Evolutionary conservation across 2,888 invertebrate species (phyloP).

Genomic region (Hydraecia micacea): DNA sequence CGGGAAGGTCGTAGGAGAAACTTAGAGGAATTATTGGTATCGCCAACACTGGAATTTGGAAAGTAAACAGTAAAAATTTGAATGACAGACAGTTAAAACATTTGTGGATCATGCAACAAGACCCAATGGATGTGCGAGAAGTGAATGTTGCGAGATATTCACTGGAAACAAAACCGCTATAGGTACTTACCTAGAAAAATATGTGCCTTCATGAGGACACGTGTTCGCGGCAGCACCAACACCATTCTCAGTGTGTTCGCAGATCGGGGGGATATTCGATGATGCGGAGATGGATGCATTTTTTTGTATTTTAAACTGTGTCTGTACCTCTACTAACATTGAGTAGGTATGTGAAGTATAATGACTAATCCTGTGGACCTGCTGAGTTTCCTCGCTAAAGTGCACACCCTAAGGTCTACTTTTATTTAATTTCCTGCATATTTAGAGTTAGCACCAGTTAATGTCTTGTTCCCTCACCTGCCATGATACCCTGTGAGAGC

Average conservation of each 20-base stretch:
- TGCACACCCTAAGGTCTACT: neutral
- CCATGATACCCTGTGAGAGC: constrained; percentile 78
- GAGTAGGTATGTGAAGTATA: too few relatives aligned
- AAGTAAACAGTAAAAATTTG: neutral
- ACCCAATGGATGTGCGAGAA: too few relatives aligned
- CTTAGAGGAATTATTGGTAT: constrained; percentile 91
- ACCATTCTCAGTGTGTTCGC: neutral
- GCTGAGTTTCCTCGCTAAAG: neutral
- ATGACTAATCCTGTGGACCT: too few relatives aligned
- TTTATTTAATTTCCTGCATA: neutral
- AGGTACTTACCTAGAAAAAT: neutral
- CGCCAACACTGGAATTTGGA: constrained; percentile 88
- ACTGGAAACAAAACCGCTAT: neutral
- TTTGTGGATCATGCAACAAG: neutral
- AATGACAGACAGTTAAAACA: neutral
- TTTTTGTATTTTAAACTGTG: neutral
- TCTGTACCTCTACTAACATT: neutral
- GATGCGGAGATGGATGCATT: neutral
- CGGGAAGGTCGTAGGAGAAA: constrained; percentile 78
- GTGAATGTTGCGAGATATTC: neutral
- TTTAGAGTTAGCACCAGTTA: neutral
- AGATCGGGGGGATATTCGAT: neutral
- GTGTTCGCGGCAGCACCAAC: neutral
- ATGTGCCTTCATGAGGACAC: neutral
- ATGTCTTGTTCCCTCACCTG: constrained; percentile 69